A percentile compares a stretch with the other conserved stretches of the same genome.
These are phyloP conservation scores for Nephrotoma flavescens DNA, from an alignment of 2,888 invertebrate species.

Conservation along the genomic window DNA sequence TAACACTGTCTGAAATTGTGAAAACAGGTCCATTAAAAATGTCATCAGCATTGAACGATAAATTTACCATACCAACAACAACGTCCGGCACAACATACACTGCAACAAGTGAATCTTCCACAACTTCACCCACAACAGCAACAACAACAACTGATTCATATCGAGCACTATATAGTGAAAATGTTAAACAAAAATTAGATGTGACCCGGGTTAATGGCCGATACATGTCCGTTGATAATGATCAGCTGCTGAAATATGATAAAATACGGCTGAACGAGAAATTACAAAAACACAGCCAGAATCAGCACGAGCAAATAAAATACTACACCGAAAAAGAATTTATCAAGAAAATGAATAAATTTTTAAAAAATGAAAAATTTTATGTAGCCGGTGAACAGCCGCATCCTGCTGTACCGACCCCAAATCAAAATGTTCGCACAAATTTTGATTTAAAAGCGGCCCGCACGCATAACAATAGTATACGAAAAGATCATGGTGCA, in stretches of 20 bases:
- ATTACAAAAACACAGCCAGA: conserved; percentile 2
- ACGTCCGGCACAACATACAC: not conserved
- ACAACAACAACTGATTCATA: conserved; percentile 2
- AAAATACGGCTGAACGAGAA: conserved; percentile 1
- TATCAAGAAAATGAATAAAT: conserved; percentile 30
- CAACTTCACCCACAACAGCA: not conserved
- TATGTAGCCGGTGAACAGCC: not conserved
- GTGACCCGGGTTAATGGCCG: conserved; percentile 7
- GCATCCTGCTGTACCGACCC: too few relatives aligned
- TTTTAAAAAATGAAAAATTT: conserved; percentile 27
- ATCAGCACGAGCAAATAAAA: conserved; percentile 7
- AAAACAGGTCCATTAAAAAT: conserved; percentile 24
- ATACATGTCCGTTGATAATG: conserved; percentile 12
- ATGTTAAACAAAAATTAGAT: conserved; percentile 4
- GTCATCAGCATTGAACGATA: conserved; percentile 26
- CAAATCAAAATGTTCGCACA: not conserved
- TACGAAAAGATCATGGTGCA: conserved; percentile 35
- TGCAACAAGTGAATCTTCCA: not conserved
- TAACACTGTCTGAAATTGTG: not conserved
- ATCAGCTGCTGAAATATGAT: conserved; percentile 11
- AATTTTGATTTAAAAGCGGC: not conserved
- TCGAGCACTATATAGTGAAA: not conserved
- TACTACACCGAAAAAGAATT: conserved; percentile 24
- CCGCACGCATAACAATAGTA: not conserved
- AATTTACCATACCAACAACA: conserved; percentile 21